phyloP scores from a whole-genome alignment of 30 jellyfish, hydroid and myxozoan genomes.

The Hydra vulgaris region DNA sequence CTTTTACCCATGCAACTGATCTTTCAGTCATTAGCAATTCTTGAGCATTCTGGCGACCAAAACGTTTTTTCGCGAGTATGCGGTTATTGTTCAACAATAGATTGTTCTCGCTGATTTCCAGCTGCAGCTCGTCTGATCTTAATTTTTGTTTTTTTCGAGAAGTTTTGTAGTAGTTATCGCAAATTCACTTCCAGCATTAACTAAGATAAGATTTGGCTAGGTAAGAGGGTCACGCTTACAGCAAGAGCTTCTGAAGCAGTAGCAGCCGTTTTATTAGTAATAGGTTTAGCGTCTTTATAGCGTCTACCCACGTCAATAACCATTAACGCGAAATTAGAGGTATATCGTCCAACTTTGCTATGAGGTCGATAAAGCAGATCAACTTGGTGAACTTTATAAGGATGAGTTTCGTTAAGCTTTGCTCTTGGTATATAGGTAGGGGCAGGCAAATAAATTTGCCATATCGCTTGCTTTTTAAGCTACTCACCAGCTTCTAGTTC shows the following conservation, averaged over 20 bases:
- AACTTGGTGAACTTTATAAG: slow-evolving; percentile 9
- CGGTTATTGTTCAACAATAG: neutral
- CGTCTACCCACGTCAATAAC: slow-evolving; percentile 11
- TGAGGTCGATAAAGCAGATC: slow-evolving; percentile 1
- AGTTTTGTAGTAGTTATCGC: neutral
- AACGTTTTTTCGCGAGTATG: neutral
- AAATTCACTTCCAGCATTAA: neutral
- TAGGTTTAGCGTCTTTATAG: slow-evolving; percentile 7
- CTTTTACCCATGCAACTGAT: neutral
- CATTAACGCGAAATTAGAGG: neutral
- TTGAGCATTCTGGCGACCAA: neutral
- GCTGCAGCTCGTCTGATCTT: neutral
- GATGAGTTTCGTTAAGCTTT: neutral
- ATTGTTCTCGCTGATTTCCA: neutral
- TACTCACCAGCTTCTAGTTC: no score
- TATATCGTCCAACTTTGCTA: neutral
- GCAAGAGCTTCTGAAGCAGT: slow-evolving; percentile 4
- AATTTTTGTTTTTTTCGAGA: neutral
- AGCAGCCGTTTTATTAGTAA: neutral
- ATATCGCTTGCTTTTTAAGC: neutral
- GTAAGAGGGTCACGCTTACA: neutral
- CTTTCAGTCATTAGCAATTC: neutral
- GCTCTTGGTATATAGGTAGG: slow-evolving; percentile 12
- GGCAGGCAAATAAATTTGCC: slow-evolving; percentile 5
- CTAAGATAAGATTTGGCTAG: neutral